A percentile compares a stretch with the other conserved stretches of the same genome.
Evolutionary conservation across 2,888 invertebrate species (phyloP).

Genomic region (Theretra japonica): DNA sequence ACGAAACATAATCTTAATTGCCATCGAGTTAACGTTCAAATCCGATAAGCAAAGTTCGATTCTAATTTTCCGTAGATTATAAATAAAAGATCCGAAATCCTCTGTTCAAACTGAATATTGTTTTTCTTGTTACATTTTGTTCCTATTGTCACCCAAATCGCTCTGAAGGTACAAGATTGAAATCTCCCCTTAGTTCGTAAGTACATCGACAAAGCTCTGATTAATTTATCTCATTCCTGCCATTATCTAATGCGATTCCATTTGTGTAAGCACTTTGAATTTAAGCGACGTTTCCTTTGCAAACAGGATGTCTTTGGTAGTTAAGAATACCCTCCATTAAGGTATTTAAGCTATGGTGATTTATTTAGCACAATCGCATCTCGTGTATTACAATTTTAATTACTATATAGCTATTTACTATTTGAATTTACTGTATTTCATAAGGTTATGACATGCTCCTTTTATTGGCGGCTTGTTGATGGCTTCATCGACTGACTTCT

Average conservation of each 20-base stretch:
- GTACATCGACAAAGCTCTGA: slow-evolving; percentile 25
- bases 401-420: too few relatives aligned
- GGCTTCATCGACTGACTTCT: too few relatives aligned
- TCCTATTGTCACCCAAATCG: background rate
- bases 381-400: too few relatives aligned
- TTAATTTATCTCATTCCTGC: slow-evolving; percentile 27
- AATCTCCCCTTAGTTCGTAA: background rate
- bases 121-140: background rate
- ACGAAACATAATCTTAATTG: too few relatives aligned
- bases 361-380: background rate
- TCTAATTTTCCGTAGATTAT: too few relatives aligned
- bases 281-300: slow-evolving; percentile 6
- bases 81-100: too few relatives aligned
- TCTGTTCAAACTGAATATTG: background rate
- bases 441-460: too few relatives aligned
- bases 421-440: too few relatives aligned
- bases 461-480: too few relatives aligned
- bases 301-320: slow-evolving; percentile 16
- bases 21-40: too few relatives aligned
- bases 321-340: background rate
- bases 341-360: background rate
- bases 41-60: too few relatives aligned
- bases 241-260: slow-evolving; percentile 25
- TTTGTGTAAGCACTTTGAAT: slow-evolving; percentile 22
- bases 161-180: slow-evolving; percentile 4